Conservation (phyloP, 2,888 invertebrate genomes). For the Axea sp. region DNA sequence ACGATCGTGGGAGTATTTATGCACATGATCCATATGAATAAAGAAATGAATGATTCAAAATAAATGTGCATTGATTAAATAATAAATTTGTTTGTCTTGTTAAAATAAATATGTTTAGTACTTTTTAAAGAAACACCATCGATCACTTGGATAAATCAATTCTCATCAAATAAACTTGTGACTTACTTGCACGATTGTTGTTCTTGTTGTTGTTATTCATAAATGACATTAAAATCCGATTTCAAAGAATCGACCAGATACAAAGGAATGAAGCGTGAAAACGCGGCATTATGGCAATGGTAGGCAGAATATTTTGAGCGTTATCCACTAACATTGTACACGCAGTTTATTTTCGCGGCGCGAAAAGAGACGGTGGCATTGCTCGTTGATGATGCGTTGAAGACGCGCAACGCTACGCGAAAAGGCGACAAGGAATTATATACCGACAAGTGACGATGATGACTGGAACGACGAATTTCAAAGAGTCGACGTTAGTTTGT, state of each 20-base stretch:
- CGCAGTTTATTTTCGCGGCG: slow-evolving; percentile 67
- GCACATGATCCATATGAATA: too few species aligned
- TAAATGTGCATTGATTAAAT: too few species aligned
- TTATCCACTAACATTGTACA: slow-evolving; percentile 68
- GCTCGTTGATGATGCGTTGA: slow-evolving; percentile 45
- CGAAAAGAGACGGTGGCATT: slow-evolving; percentile 53
- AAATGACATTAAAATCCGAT: slow-evolving; percentile 29
- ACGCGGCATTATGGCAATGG: slow-evolving; percentile 31
- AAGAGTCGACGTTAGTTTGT: slow-evolving; percentile 63
- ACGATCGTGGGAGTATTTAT: too few species aligned
- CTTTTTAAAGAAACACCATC: slow-evolving; percentile 2
- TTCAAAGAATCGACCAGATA: slow-evolving; percentile 31
- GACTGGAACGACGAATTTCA: slow-evolving; percentile 67
- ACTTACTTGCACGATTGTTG: slow-evolving; percentile 21
- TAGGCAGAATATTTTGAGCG: slow-evolving; percentile 69
- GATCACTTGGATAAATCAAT: slow-evolving; percentile 15
- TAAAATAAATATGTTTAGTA: too few species aligned
- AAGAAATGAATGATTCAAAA: too few species aligned
- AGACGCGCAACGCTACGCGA: slow-evolving; percentile 31
- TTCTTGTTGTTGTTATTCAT: slow-evolving; percentile 43
- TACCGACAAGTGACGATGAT: slow-evolving; percentile 46
- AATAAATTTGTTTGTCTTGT: too few species aligned
- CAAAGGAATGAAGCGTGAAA: slow-evolving; percentile 35
- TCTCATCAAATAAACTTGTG: slow-evolving; percentile 3
- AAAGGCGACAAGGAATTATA: slow-evolving; percentile 66